Base-by-base conservation (phyloP, 1,140 invertebrate species). In the Drosophila subobscura region DNA sequence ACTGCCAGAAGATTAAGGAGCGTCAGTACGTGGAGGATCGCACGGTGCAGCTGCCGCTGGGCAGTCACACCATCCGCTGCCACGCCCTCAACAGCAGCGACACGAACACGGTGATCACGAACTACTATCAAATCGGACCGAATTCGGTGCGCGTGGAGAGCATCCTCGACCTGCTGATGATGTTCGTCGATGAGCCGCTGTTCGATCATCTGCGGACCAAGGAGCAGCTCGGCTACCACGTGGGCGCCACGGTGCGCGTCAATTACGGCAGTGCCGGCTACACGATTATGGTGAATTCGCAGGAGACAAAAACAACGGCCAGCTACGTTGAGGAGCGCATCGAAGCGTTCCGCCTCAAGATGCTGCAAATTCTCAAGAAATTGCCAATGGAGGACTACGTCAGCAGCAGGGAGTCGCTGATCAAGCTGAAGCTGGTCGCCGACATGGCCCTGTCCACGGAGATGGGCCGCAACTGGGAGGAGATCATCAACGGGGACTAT, bases 211-310 rank as follows among this genome's bases (percentile, higher is more conserved):
- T 99, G 5, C 93, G 98, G 61, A 98, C 97, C 0, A 95, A 97
- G 91, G 97, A 99, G 91, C 97, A 98, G 90, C 92, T 99, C 5
- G 97, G 97, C 0, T 98, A 98, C 89, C 93, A 94, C 76, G 96
- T 98, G 3, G 95, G 92, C 68, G 95, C 94, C 78, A 92, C 93
- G n/a, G 85, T 94, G 29, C 92, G 94, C 7, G 93, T 95, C 58
- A 96, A 95, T 1, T 95, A 93, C 72, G 95, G 95, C 3, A 93
- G 97, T 66, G 92, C 96, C 14, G 96, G 96, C 5, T 96, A 95
- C 91, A 93, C 95, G 0, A 92, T 97, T 5, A 95, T 93, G 0
- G 95, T 97, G 14, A 94, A 95, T 78, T 94, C 94, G 5, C 96
- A 97, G 89, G 95, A 95, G 7, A 93, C 95, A 41, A 96, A 96